These are phyloP conservation scores for Aplochiton taeniatus DNA, from an alignment of 2,797 vertebrate genomes.

Conservation along the genomic window DNA sequence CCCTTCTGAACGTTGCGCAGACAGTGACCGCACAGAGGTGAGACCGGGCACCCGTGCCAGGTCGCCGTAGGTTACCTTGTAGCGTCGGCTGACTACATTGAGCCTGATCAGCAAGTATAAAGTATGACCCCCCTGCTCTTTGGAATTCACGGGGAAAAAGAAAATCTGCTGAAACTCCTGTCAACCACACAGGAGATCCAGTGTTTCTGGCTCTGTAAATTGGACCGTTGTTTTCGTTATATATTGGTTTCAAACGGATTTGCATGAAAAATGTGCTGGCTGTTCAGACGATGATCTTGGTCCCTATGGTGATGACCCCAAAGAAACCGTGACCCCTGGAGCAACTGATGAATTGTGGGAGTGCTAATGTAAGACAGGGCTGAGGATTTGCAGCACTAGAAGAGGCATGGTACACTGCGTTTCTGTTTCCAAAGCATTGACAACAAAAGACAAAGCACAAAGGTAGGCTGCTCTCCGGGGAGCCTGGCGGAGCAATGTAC, in stretches of 20 bases:
- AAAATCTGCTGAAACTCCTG: background rate
- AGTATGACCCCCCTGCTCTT: constrained; percentile 42
- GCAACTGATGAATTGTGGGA: constrained; percentile 75
- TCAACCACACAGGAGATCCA: constrained; percentile 58
- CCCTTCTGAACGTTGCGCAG: constrained; percentile 65
- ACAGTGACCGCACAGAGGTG: constrained; percentile 56
- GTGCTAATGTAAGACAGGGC: constrained; percentile 68
- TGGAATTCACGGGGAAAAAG: constrained; percentile 33
- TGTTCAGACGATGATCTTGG: constrained; percentile 68
- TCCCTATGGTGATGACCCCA: constrained; percentile 68
- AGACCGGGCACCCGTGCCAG: constrained; percentile 55
- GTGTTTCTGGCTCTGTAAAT: constrained; percentile 50
- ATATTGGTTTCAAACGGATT: constrained; percentile 53
- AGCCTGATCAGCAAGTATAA: constrained; percentile 47
- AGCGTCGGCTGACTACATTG: constrained; percentile 19
- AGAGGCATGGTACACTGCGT: constrained; percentile 36
- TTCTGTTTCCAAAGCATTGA: constrained; percentile 66
- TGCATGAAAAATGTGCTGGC: constrained; percentile 71
- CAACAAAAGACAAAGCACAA: constrained; percentile 76
- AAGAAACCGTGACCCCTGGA: constrained; percentile 69
- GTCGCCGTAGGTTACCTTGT: constrained; percentile 43
- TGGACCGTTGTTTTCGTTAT: constrained; percentile 57
- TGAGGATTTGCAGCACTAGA: constrained; percentile 62
- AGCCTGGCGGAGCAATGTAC: constrained; percentile 67
- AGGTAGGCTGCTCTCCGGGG: constrained; percentile 64